Conservation (phyloP, 1,140 invertebrate species). For the Pinna nobilis region DNA sequence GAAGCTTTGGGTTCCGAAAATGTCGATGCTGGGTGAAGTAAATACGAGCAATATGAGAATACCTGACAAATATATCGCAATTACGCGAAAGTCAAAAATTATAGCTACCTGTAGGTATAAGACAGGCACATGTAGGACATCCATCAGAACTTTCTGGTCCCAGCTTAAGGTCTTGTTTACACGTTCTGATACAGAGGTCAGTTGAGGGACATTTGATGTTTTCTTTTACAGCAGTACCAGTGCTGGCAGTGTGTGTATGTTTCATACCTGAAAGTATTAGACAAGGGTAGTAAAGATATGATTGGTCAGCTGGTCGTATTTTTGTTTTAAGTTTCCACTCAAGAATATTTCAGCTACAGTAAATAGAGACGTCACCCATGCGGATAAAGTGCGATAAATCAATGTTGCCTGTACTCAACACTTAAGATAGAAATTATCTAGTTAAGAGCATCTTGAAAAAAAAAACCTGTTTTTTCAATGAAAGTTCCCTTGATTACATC, state of each 20-base stretch:
- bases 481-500: no score
- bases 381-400: no score
- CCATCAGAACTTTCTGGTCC: conserved; percentile 34
- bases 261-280: not conserved
- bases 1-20: not conserved
- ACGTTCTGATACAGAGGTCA: conserved; percentile 32
- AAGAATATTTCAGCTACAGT: no score
- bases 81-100: not conserved
- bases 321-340: no score
- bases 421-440: no score
- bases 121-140: conserved; percentile 37
- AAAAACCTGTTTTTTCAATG: no score
- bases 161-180: conserved; percentile 37
- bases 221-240: not conserved
- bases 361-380: no score
- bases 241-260: not conserved
- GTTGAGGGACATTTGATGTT: conserved; percentile 14
- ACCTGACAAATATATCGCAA: not conserved
- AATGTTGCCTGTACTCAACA: no score
- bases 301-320: no score
- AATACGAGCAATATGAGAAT: not conserved
- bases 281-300: no score
- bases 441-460: no score
- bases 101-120: conserved; percentile 11
- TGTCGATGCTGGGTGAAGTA: not conserved